Evolutionary conservation across 2,888 invertebrate species (phyloP), one percentile per base, ranked within the genome.

Genomic region (Athetis lepigone): DNA sequence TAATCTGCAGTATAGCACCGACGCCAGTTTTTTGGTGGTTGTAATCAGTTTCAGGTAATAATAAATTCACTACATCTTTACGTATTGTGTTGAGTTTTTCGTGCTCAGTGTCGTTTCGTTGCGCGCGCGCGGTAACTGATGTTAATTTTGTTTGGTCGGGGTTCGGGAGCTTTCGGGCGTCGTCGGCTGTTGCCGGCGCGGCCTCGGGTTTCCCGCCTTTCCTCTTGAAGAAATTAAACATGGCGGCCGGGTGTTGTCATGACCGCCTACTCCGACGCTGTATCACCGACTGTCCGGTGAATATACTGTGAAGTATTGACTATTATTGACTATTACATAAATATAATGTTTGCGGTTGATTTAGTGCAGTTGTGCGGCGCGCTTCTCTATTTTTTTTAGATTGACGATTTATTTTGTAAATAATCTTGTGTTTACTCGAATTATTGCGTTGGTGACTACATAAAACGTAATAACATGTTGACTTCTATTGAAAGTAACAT

Each of bases 141-240:
- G 83, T 69, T 75, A 80, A 81, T 79, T 82, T 83, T 63, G 79
- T 78, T 52, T 80, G 56, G 42, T 77, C 80, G 56, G 75, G 79
- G 77, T 54, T 90, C 90, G 92, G 84, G 58, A 74, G 72, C 70
- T 78, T 86, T 83, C 90, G 91, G 70, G 75, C 40, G 77, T 75
- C 77, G 82, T 83, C 90, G 91, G 70, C 77, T 16, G 61, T 65
- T 49, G 56, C 87, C 90, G 89, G 65, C 64, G 70, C 80, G 77
- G 79, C 74, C 72, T 92, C 91, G 90, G 85, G 88, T 88, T 93
- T 94, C 88, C 90, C 92, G 90, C 89, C 85, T 88, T 90, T 93
- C 80, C 91, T 88, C 87, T 94, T 94, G 87, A 95, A 94, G 88
- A 95, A 93, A 80, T 89, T 92, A 84, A 95, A 95, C 94, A 95